Conservation (phyloP, 2,888 invertebrate genomes). For the Xanthorhoe designata region DNA sequence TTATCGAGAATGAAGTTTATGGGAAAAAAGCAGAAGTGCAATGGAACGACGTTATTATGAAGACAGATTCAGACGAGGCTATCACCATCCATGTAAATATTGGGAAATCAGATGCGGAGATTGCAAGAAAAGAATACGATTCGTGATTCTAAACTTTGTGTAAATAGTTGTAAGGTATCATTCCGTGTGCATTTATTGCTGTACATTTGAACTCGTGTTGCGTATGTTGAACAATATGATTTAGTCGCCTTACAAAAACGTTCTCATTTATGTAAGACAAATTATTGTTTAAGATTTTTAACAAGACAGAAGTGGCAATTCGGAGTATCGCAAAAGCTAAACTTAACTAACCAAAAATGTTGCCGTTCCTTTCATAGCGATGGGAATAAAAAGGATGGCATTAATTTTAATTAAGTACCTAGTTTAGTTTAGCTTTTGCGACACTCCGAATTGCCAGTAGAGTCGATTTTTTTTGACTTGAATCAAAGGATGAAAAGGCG, state of each 20-base stretch:
- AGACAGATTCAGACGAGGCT: conserved; percentile 77
- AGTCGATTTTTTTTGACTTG: conserved; percentile 18
- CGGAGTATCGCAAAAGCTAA: too few relatives aligned
- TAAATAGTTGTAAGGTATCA: conserved; percentile 47
- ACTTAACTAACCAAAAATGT: too few relatives aligned
- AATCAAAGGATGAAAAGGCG: conserved; percentile 29
- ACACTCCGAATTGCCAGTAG: too few relatives aligned
- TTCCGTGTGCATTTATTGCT: conserved; percentile 60
- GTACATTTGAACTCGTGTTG: conserved; percentile 7
- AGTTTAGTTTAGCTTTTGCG: too few relatives aligned
- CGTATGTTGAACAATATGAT: background rate
- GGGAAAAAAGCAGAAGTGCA: conserved; percentile 81
- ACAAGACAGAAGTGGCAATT: too few relatives aligned
- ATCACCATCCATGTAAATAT: conserved; percentile 81
- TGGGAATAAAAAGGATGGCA: too few relatives aligned
- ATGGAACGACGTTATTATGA: conserved; percentile 78
- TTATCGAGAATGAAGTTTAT: conserved; percentile 78
- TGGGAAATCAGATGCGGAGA: conserved; percentile 66
- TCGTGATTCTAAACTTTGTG: conserved; percentile 45
- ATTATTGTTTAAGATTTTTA: background rate
- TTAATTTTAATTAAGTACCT: too few relatives aligned
- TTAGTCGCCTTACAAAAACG: background rate
- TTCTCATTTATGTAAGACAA: background rate
- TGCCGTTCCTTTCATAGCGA: too few relatives aligned
- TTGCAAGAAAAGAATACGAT: conserved; percentile 64